Base-by-base conservation (phyloP, 2,888 invertebrate species). In the Caenorhabditis sp. region DNA sequence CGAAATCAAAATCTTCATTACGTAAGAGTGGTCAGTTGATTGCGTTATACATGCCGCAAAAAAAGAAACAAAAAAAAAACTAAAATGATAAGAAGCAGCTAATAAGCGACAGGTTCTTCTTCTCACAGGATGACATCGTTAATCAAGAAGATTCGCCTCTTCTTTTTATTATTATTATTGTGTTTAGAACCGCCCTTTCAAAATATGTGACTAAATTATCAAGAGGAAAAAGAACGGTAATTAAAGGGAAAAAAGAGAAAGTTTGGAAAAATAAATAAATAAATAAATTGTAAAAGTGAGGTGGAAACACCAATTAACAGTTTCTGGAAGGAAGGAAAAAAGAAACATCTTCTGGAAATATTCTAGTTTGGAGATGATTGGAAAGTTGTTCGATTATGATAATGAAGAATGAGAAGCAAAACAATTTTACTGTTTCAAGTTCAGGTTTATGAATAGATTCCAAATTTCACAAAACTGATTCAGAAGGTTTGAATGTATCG, bases 21-120 rank as follows among this genome's bases (percentile, higher is more conserved):
- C 17, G 17, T 43, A 43, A 17, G 43, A 7, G 12, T 43, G 43
- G 43, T 43, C 43, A 43, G 36, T 36, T 36, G 36, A 43, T 43
- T 43, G 14, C 14, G 43, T 17, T 12, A 43, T 43, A 3, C 43
- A 17, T 43, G 43, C 43, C 8, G 17, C 43, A 43, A 43, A 43
- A 43, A 43, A 43, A 14, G 17, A 43, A 36, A 36, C 36, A 36
- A 10, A 5, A 43, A 43, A 43, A 43, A 43, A 10, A 43, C 12
- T 43, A 14, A 43, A 43, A 43, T 43, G 43, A 43, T 43, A 43
- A 43, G 43, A 43, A 43, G 43, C 43, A 14, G 43, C 43, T 43
- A 43, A 43, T 43, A 43, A 43, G 43, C 43, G 43, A 43, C 43
- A 43, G 43, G 43, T 43, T 43, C 43, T 43, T 43, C 43, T 43